Conservation (phyloP, 2,888 invertebrate genomes). For the Mimumesa dahlbomi region DNA sequence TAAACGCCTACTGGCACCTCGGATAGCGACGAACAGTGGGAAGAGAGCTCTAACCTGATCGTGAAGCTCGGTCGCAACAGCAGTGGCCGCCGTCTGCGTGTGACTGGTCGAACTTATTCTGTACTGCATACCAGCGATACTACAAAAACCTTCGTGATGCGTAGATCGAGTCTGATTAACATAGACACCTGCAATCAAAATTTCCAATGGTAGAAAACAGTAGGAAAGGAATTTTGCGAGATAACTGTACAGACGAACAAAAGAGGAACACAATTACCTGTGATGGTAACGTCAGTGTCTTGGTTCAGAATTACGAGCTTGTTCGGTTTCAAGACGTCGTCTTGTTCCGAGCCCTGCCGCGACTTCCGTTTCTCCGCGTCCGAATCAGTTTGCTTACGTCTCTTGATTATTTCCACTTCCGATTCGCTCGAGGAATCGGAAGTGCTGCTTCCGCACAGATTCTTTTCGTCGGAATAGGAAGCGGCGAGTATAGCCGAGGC, state of each 20-base stretch:
- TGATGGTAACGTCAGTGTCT: conserved; percentile 93
- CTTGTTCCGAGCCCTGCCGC: conserved; percentile 70
- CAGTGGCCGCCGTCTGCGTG: conserved; percentile 92
- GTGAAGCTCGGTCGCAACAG: conserved; percentile 84
- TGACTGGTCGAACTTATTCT: conserved; percentile 93
- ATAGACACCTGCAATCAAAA: conserved; percentile 84
- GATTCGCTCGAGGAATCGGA: conserved; percentile 82
- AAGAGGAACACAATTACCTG: conserved; percentile 80
- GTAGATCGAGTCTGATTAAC: conserved; percentile 88
- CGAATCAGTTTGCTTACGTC: conserved; percentile 75
- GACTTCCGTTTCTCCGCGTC: conserved; percentile 74
- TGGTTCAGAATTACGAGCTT: conserved; percentile 90
- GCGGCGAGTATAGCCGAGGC: conserved; percentile 95
- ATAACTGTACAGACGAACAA: neutral
- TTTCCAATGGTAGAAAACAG: neutral
- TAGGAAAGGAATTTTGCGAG: neutral
- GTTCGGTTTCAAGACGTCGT: conserved; percentile 77
- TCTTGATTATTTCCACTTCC: conserved; percentile 77
- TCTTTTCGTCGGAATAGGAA: conserved; percentile 88
- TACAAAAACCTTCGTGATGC: conserved; percentile 91
- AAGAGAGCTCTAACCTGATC: conserved; percentile 77
- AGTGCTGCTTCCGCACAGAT: conserved; percentile 82
- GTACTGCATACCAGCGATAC: conserved; percentile 92
- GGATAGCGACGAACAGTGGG: no score
- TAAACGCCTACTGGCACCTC: no score